A percentile compares a stretch with the other conserved stretches of the same genome.
Evolutionary conservation across 2,797 vertebrate genomes (phyloP).

Genomic region (Sorex maritimensis): DNA sequence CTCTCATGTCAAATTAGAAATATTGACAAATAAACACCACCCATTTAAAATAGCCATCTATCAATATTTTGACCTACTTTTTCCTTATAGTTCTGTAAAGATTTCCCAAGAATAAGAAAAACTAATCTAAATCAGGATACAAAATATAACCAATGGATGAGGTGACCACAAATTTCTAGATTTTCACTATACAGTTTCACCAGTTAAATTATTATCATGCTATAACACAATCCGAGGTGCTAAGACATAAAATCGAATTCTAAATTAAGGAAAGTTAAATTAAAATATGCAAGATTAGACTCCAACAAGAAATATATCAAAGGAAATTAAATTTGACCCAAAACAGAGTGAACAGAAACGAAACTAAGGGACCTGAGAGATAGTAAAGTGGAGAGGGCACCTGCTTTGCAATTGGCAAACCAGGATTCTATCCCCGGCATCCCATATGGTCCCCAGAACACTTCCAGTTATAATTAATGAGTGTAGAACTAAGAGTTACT

Average conservation of each 20-base stretch:
- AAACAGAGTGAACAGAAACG: slow-evolving; percentile 14
- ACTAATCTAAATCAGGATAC: no score
- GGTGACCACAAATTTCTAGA: no score
- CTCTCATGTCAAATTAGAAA: slow-evolving; percentile 38
- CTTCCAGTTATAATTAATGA: no score
- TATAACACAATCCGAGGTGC: neutral
- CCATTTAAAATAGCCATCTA: neutral
- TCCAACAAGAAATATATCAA: slow-evolving; percentile 23
- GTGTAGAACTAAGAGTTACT: no score
- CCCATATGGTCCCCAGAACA: no score
- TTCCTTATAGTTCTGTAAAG: no score
- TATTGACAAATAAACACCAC: slow-evolving; percentile 8
- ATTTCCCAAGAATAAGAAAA: no score
- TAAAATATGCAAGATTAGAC: slow-evolving; percentile 50
- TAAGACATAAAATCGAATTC: slow-evolving; percentile 10
- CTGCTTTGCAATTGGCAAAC: no score
- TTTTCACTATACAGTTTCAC: neutral
- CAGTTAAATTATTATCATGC: neutral
- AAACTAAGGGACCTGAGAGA: no score
- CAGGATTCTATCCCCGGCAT: no score
- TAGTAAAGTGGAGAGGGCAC: no score
- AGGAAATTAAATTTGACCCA: slow-evolving; percentile 43
- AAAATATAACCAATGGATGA: no score
- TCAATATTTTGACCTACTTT: neutral
- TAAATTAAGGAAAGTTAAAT: slow-evolving; percentile 44